A percentile compares a stretch with the other conserved stretches of the same genome.
Conservation (phyloP, 30 jellyfish, hydroid and myxozoan species). For the Chrysaora quinquecirrha region DNA sequence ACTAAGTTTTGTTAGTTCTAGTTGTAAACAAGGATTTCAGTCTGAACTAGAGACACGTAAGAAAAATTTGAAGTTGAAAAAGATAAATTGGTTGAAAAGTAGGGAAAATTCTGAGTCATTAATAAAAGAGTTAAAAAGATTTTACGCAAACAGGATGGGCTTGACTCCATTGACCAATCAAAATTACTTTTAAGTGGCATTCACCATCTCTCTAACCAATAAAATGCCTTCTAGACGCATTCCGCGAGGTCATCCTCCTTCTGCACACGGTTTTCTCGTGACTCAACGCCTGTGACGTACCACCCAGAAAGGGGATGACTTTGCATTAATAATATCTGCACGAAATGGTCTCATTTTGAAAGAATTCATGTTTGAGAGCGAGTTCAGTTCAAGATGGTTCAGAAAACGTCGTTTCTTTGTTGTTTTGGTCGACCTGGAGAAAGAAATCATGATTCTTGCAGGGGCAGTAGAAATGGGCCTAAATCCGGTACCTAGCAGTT, state of each 20-base stretch:
- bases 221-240: neutral
- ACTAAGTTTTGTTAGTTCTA: no score
- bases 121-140: no score
- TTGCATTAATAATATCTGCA: no score
- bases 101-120: slow-evolving; percentile 1
- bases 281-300: neutral
- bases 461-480: no score
- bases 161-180: neutral
- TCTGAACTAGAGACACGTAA: slow-evolving; percentile 2
- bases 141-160: slow-evolving; percentile 1
- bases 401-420: no score
- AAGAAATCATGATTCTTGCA: no score
- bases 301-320: slow-evolving; percentile 3
- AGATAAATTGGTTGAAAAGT: neutral
- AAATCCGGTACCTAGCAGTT: no score
- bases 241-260: slow-evolving; percentile 4
- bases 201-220: neutral
- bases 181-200: neutral
- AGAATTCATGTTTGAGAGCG: no score
- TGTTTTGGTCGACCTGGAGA: no score
- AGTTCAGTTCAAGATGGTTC: no score
- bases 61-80: neutral
- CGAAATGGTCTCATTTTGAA: no score
- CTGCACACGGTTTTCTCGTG: neutral
- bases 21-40: no score